phyloP scores from a whole-genome alignment of 2,113 vertebrate genomes.

The Todiramphus chloris region DNA sequence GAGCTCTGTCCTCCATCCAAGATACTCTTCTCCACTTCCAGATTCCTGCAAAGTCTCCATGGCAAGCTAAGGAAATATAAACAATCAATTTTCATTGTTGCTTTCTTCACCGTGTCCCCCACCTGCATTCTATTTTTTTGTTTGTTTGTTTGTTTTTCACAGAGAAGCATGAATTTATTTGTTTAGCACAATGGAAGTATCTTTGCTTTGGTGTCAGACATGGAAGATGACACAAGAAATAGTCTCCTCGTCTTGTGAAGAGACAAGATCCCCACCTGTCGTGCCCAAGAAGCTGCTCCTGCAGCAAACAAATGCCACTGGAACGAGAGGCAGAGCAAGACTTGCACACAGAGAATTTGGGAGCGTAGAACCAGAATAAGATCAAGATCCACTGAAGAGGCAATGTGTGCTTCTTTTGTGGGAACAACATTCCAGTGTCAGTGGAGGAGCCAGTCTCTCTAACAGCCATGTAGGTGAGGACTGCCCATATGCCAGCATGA shows the following conservation, averaged over 20 bases:
- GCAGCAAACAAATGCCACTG: neutral
- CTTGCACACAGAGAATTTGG: neutral
- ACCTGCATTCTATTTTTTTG: neutral
- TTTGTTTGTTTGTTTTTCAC: neutral
- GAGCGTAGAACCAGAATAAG: neutral
- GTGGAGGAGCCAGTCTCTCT: neutral
- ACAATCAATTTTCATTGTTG: neutral
- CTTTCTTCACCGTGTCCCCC: neutral
- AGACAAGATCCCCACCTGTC: neutral
- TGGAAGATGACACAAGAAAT: neutral
- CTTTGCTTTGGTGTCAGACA: neutral
- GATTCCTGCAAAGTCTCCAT: neutral
- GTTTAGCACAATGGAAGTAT: neutral
- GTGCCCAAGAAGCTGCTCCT: neutral
- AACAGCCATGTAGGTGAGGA: conserved; percentile 33
- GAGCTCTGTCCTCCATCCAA: neutral
- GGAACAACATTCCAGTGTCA: neutral
- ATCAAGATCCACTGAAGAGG: neutral
- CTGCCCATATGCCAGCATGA: conserved; percentile 55
- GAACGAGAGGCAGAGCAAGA: neutral
- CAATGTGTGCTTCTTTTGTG: neutral
- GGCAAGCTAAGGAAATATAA: neutral
- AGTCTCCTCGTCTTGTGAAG: neutral
- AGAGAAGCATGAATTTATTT: neutral
- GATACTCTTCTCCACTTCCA: neutral